Evolutionary conservation across 2,797 vertebrate genomes (phyloP), one percentile per base, ranked within the genome.

Genomic region (Strix occidentalis): DNA sequence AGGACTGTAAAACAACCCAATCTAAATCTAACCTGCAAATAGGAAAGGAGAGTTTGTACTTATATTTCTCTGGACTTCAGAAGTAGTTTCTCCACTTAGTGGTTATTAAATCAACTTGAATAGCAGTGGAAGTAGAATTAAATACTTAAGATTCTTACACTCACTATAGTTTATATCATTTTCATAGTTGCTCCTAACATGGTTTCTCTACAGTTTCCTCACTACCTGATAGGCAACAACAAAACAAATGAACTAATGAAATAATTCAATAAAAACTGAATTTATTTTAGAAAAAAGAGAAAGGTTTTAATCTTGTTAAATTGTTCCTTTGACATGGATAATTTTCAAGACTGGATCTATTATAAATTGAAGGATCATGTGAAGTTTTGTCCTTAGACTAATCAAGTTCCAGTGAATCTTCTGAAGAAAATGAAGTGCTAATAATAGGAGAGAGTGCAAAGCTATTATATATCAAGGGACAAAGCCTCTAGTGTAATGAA

Each of bases 401-500:
- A 95, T 93, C 54, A 96, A 93, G 60, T 57, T 94, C 46, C 45
- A 86, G 39, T 87, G 69, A 92, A 82, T 61, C 46, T 92, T 93
- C 65, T 90, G 54, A 97, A 96, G 80, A 91, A 95, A 50, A 41
- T 4, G 1, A 93, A 94, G 68, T 82, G 94, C 96, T 97, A 96
- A 96, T 88, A 97, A 89, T 7, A 93, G 53, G 45, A 95, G 95
- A 97, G 68, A 95, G 83, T 93, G 84, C 71, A 95, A 93, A 95
- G 84, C 89, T 97, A 94, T 94, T 96, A 96, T 72, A 92, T 77
- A 78, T 78, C 63, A 84, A 97, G 87, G 56, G 83, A 79, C 74
- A 96, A 97, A 92, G 53, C 93, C 89, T 94, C 77, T 45, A 89
- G 45, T 39, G 69, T 78, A 97, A 96, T 97, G 95, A 97, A 98